Conservation (phyloP, 2,113 vertebrate genomes). For the Heterochromis multidens region DNA sequence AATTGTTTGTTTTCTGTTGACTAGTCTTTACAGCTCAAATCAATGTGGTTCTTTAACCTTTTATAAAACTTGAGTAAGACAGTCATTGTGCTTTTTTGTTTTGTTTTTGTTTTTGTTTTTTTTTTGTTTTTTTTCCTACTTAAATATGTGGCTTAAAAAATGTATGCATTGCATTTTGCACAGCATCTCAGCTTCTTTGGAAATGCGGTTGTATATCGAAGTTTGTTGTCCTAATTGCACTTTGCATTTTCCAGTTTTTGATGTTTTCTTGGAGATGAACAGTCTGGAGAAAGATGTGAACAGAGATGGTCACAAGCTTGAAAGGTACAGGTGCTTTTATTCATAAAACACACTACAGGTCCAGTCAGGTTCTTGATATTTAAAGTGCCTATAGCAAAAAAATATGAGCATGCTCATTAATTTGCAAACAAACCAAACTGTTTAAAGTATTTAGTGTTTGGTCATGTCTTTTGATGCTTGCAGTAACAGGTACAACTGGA, state of each 20-base stretch:
- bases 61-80: no score
- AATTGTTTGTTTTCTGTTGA: not conserved
- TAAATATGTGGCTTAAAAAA: not conserved
- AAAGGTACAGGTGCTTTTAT: not conserved
- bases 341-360: not conserved
- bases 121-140: no score
- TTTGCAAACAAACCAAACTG: no score
- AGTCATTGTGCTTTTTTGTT: no score
- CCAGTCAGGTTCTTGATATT: not conserved
- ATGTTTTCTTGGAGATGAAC: not conserved
- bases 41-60: no score
- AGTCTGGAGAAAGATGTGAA: not conserved
- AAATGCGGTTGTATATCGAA: not conserved
- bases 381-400: not conserved
- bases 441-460: not conserved
- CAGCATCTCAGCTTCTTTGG: not conserved
- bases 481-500: not conserved
- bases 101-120: no score
- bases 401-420: no score
- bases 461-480: not conserved
- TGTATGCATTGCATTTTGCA: not conserved
- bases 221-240: not conserved
- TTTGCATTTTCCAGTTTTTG: not conserved
- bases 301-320: not conserved
- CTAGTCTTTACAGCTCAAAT: no score